These are phyloP conservation scores for Nomada hirtipes DNA, from an alignment of 2,888 invertebrate genomes.

Conservation along the genomic window DNA sequence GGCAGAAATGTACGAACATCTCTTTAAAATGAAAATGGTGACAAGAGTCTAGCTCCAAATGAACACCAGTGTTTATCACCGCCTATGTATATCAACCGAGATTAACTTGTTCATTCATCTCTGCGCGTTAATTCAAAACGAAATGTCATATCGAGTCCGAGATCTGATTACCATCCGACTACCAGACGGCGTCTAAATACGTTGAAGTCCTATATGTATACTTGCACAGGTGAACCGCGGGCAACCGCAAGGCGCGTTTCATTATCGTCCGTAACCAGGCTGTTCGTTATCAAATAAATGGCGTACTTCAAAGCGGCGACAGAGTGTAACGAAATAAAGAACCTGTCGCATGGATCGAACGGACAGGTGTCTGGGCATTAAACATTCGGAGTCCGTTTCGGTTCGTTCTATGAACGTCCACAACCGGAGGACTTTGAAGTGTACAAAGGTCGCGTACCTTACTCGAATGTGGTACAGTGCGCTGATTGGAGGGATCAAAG, in stretches of 20 bases:
- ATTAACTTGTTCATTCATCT: too few relatives aligned
- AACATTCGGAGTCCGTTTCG: constrained; percentile 69
- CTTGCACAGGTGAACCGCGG: constrained; percentile 1
- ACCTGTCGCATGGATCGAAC: constrained; percentile 16
- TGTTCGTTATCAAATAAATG: constrained; percentile 37
- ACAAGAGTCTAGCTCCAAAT: too few relatives aligned
- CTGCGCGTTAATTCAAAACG: too few relatives aligned
- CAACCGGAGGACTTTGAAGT: constrained; percentile 61
- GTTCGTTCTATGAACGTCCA: constrained; percentile 47
- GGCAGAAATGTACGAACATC: too few relatives aligned
- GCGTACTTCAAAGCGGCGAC: constrained; percentile 19
- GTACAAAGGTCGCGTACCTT: constrained; percentile 64
- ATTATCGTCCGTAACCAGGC: constrained; percentile 11
- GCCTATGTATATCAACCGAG: too few relatives aligned
- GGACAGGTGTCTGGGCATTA: constrained; percentile 63
- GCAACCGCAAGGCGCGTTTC: constrained; percentile 19
- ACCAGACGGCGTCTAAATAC: neutral
- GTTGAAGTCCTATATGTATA: neutral
- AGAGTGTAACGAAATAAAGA: constrained; percentile 1
- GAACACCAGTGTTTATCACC: too few relatives aligned
- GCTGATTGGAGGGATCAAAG: constrained; percentile 77
- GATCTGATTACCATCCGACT: too few relatives aligned
- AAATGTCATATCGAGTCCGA: too few relatives aligned
- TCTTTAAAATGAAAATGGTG: too few relatives aligned
- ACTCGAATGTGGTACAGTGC: constrained; percentile 59